Base-by-base conservation (phyloP, 1,140 invertebrate species). In the Drosophila dunni region DNA sequence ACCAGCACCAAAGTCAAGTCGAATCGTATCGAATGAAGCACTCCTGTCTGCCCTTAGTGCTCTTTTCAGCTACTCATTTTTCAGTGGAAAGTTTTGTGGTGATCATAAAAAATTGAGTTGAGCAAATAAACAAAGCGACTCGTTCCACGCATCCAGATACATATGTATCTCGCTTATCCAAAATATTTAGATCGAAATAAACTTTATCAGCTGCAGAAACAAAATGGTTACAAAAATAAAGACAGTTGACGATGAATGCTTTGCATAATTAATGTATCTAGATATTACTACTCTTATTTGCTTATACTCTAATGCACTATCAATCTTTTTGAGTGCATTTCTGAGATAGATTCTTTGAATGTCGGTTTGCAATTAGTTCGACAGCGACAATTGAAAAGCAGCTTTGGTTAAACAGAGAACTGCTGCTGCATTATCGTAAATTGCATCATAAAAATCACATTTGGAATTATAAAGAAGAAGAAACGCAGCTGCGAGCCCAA, bases 381-480 rank as follows among this genome's bases (percentile, higher is more conserved):
- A 42, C 66, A 62, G 63, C 44, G 73, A 89, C 83, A 88, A 89
- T 88, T 88, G 86, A 81, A 83, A 88, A 83, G 67, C 73, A 75
- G 73, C 53, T 69, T 68, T 70, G 64, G 51, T 79, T 69, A 86
- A 79, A 74, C 13, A 40, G 48, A 46, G 63, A 73, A 53, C 40
- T 66, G 67, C 73, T 70, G 84, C 54, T 42, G 79, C 79, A 83
- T 79, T 88, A 83, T 79, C 84, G 80, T 78, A 83, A 88, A 88
- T 83, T 79, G 83, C 68, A 62, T 80, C 83, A 76, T 88, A 88
- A 88, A 88, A 88, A 88, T 89, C 83, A 89, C 83, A 88, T 88
- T 88, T 88, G 65, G 83, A 76, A 83, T 89, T 89, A 88, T 88
- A 88, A 88, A 86, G 67, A 50, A 36, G n/a, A 20, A 24, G 51